Evolutionary conservation across 2,888 invertebrate genomes (phyloP).

Genomic region (Lithophane socia): DNA sequence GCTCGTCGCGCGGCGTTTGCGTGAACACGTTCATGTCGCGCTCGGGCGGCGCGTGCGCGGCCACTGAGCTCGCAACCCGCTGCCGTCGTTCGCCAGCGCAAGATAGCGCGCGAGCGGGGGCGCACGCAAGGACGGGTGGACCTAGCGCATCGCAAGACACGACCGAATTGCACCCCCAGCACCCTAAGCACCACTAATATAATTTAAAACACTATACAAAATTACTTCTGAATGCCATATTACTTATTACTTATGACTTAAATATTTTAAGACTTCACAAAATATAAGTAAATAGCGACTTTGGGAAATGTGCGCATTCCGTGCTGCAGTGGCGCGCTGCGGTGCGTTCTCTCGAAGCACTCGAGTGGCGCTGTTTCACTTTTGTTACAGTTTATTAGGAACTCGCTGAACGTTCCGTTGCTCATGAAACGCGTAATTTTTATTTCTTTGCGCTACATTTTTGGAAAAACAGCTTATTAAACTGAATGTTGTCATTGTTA

Average conservation of each 20-base stretch:
- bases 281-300: constrained; percentile 27
- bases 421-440: constrained; percentile 33
- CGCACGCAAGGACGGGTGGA: constrained; percentile 18
- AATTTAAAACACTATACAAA: constrained; percentile 34
- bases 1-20: constrained; percentile 76
- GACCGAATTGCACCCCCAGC: constrained; percentile 15
- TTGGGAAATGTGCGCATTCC: constrained; percentile 45
- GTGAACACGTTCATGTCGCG: constrained; percentile 70
- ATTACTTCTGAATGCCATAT: neutral
- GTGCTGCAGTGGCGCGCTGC: neutral
- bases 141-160: neutral
- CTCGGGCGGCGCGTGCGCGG: constrained; percentile 67
- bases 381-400: constrained; percentile 54
- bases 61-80: constrained; percentile 48
- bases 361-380: constrained; percentile 58
- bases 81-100: constrained; percentile 7
- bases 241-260: constrained; percentile 18
- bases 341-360: constrained; percentile 43
- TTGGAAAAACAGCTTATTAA: neutral
- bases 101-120: constrained; percentile 32
- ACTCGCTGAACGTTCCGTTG: constrained; percentile 14
- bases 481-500: neutral
- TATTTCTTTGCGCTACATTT: constrained; percentile 6
- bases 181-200: constrained; percentile 32
- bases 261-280: constrained; percentile 24